Conservation (phyloP, 2,888 invertebrate genomes). For the Tachina fera region DNA sequence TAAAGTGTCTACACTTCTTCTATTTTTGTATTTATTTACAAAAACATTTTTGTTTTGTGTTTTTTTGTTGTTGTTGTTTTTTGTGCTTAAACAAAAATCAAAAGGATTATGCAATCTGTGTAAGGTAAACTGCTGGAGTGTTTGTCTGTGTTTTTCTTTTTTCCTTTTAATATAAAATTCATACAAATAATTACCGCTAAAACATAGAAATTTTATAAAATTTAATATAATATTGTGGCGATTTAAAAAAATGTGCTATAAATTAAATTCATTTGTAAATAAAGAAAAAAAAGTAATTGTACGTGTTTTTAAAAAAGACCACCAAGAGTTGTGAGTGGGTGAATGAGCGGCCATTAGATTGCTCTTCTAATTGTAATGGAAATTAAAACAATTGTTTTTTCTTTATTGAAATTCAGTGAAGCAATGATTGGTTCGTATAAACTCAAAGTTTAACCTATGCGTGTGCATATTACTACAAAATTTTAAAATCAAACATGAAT, state of each 20-base stretch:
- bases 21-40: slow-evolving; percentile 28
- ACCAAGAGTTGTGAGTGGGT: slow-evolving; percentile 39
- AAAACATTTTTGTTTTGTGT: neutral
- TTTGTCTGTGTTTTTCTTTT: neutral
- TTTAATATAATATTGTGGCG: slow-evolving; percentile 21
- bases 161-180: neutral
- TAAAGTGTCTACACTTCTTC: slow-evolving; percentile 56
- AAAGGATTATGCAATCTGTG: slow-evolving; percentile 57
- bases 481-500: no score
- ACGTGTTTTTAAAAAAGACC: slow-evolving; percentile 33
- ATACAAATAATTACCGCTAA: slow-evolving; percentile 33
- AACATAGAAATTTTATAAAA: neutral
- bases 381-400: slow-evolving; percentile 17
- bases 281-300: slow-evolving; percentile 13
- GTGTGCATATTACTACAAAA: no score
- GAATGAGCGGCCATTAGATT: neutral
- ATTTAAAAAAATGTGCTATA: slow-evolving; percentile 42
- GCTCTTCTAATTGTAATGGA: neutral
- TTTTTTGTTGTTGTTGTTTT: slow-evolving; percentile 15
- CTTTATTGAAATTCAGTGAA: neutral
- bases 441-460: no score
- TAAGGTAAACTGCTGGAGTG: slow-evolving; percentile 9
- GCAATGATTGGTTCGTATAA: neutral
- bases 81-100: slow-evolving; percentile 16
- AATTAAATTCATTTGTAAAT: slow-evolving; percentile 40